Evolutionary conservation across 2,888 invertebrate genomes (phyloP), one percentile per base, ranked within the genome.

Genomic region (Listrodromus nycthemerus): DNA sequence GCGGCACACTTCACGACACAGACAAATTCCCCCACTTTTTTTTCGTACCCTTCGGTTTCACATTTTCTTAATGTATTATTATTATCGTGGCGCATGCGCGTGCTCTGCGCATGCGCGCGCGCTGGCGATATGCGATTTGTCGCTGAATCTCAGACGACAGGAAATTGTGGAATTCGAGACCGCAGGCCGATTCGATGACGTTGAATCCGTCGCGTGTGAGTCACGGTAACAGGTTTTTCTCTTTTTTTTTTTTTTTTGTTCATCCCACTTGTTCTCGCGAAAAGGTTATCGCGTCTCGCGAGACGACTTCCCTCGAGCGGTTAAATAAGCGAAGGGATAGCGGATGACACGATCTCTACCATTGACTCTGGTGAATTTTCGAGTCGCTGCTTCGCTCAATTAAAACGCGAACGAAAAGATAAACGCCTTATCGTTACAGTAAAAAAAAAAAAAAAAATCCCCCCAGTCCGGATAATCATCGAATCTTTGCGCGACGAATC

Each of bases 171-270:
- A 55, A 21, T 55, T 24, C 24, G 21, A 55, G 55, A 55, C 55
- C 48, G 50, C 48, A 69, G 69, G 27, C 69, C 50, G 48, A 69
- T 45, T 41, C 66, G 69, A 69, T 69, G 50, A 69, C 69, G 69
- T 24, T 50, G 69, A 27, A 69, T 48, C 19, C n/a, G 37, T 27
- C 13, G 48, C 8, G n/a, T 16, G 48, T 69, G 69, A 24, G 69
- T 69, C 69, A 69, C 24, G 55, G n/a, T 50, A 69, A 27, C 48
- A 48, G 50, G 24, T 50, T 66, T 21, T 66, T 66, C 41, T 13
- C 19, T 66, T 21, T 45, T 66, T 21, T 66, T 66, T 33, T 13
- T 16, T 66, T 21, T 45, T 66, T 19, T 41, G 7, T 65, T 65
- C 21, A 19, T 66, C 45, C 24, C 7, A 21, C 45, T 48, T 41